Evolutionary conservation across 2,888 invertebrate genomes (phyloP).

Genomic region (Orthosia gracilis): DNA sequence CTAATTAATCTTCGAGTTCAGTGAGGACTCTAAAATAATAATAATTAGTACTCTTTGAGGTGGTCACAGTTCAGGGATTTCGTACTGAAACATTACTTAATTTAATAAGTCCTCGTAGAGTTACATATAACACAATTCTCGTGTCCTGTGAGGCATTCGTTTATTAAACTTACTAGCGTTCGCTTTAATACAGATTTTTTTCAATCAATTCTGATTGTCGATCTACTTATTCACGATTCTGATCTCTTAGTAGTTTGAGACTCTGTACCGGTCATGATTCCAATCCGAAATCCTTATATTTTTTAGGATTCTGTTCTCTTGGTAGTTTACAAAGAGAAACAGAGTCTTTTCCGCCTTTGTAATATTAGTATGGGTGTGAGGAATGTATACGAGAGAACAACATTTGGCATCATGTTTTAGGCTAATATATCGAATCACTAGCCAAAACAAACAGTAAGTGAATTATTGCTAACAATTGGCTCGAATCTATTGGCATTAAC

Average conservation of each 20-base stretch:
- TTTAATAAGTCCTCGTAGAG: constrained; percentile 26
- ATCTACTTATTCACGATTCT: too few species aligned
- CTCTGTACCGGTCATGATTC: too few species aligned
- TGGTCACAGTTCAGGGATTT: constrained; percentile 36
- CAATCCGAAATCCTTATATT: too few species aligned
- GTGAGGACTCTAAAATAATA: constrained; percentile 27
- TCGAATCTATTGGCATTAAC: neutral
- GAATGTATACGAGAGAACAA: neutral
- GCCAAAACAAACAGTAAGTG: neutral
- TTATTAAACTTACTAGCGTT: neutral
- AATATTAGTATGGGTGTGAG: too few species aligned
- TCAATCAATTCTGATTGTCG: too few species aligned
- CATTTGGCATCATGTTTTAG: neutral
- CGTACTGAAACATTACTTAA: neutral
- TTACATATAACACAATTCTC: constrained; percentile 4
- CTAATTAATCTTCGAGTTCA: constrained; percentile 29
- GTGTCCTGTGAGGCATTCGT: neutral
- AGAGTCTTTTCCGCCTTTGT: too few species aligned
- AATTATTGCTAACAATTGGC: constrained; percentile 2
- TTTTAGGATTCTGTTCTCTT: too few species aligned
- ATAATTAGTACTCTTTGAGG: constrained; percentile 46
- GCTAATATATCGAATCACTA: neutral
- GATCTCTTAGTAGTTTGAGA: too few species aligned
- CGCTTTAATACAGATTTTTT: too few species aligned
- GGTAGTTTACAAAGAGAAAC: too few species aligned